phyloP scores from a whole-genome alignment of 2,797 vertebrate species.

The Florisuga fusca region DNA sequence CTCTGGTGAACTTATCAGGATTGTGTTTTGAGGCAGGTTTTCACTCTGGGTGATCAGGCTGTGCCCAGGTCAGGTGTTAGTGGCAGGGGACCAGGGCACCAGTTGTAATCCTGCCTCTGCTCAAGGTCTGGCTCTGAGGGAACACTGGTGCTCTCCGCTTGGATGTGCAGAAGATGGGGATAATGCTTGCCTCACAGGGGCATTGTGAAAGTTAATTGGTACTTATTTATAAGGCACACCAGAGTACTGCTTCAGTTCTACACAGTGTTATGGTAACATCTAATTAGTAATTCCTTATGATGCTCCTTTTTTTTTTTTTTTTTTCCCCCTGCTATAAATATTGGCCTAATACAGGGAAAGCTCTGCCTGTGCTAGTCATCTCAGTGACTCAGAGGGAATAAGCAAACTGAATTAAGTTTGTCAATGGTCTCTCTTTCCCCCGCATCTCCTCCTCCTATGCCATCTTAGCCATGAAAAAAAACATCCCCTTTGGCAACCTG shows the following conservation, averaged over 20 bases:
- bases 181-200: background rate
- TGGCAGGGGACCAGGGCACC: background rate
- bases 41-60: background rate
- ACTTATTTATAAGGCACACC: slow-evolving; percentile 40
- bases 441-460: rapidly evolving
- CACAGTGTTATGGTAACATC: slow-evolving; percentile 1
- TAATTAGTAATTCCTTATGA: slow-evolving; percentile 54
- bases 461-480: background rate
- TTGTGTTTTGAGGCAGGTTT: background rate
- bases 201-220: slow-evolving; percentile 31
- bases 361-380: background rate
- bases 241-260: slow-evolving; percentile 32
- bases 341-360: slow-evolving; percentile 1
- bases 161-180: background rate
- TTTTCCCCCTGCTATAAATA: slow-evolving; percentile 16
- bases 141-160: background rate
- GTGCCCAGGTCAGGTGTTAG: background rate
- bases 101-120: background rate
- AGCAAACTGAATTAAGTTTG: background rate
- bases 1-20: background rate
- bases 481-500: background rate
- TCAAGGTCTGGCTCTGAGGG: background rate
- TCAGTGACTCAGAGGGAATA: background rate
- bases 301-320: slow-evolving; percentile 9
- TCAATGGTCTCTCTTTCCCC: background rate